Evolutionary conservation across 2,797 vertebrate genomes (phyloP), one percentile per base, ranked within the genome.

Genomic region (Pteronotus mesoamericanus): DNA sequence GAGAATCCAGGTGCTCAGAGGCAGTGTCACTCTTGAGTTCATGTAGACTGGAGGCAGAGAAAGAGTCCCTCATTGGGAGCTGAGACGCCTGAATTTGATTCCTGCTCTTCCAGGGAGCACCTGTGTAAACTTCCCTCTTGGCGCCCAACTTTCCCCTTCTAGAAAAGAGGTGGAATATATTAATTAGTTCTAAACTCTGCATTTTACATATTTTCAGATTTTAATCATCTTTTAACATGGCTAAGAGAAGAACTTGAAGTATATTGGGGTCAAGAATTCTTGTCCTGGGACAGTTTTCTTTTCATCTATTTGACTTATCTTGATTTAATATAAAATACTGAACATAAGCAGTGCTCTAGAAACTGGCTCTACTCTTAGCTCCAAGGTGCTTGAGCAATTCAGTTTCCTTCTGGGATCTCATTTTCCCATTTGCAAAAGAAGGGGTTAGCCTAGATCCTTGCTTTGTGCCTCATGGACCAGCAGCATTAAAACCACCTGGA

Each of bases 181-280:
- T 82, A 53, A 66, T 51, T 39, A 77, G n/a, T 68, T 46, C 32
- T 90, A 59, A 53, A 71, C 3, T 61, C 53, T 66, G 37, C 24
- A 94, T 64, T 69, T 79, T 46, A 64, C 3, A 22, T 55, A 59
- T 46, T 86, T 95, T 82, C 48, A 59, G n/a, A 55, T 82, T 86
- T 96, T 89, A 84, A 94, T 66, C 15, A 55, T 93, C 24, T 91
- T 46, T 93, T 80, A 46, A 89, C 88, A 86, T 83, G 71, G 19
- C 55, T 82, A 64, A 89, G 46, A 79, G 15, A 68, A 84, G 8
- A 24, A 48, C 37, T 89, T 83, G 37, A 92, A 61, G 3, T 59
- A 12, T 37, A n/a, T 0, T 66, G n/a, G 14, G 3, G 14, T 42
- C 22, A 82, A 59, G 39, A 64, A n/a, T 6, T 78, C 16, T 37